Base-by-base conservation (phyloP, 1,140 invertebrate genomes). In the Lordiphosa collinella region DNA sequence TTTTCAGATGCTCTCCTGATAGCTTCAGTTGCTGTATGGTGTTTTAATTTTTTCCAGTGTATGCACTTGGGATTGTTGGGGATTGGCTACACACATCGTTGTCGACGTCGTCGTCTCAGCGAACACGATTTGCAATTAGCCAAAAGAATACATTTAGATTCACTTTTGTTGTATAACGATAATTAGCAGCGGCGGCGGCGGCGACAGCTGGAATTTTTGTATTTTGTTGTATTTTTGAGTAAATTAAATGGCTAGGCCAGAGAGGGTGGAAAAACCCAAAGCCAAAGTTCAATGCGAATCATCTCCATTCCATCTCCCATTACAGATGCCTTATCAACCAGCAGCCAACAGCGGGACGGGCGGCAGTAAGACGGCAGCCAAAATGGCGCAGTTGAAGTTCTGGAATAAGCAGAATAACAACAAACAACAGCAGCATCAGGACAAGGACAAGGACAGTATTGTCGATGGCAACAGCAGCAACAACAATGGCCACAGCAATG, bases 301-400 rank as follows among this genome's bases (percentile, higher is more conserved):
- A 51, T 55, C 48, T 31, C 63, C 57, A 46, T 67, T 52, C 34
- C 4, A 4, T 52, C 13, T 44, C 40, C 13, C 11, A 25, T 46
- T 40, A 3, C 47, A 59, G 63, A 80, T 80, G 75, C 75, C 75
- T 76, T 80, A 80, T 61, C 75, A 80, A 71, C 75, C 75, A 71
- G 76, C 76, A 13, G 55, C 56, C 38, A 84, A 84, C 35, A 78
- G 63, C 50, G 64, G 59, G 53, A 40, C 68, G 55, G 62, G 40
- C 32, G 55, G 59, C 56, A 70, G 75, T 46, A 80, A 80, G 52
- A 55, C 75, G 36, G 66, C 75, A 7, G 67, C 76, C 50, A 91
- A 90, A 65, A 92, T 92, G 91, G 91, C 91, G 44, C 92, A 91
- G 88, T 89, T 92, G 67, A 90, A 92, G 61, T 92, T 92, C 88